phyloP scores from a whole-genome alignment of 2,797 vertebrate genomes.

The Anisognathus igniventris region DNA sequence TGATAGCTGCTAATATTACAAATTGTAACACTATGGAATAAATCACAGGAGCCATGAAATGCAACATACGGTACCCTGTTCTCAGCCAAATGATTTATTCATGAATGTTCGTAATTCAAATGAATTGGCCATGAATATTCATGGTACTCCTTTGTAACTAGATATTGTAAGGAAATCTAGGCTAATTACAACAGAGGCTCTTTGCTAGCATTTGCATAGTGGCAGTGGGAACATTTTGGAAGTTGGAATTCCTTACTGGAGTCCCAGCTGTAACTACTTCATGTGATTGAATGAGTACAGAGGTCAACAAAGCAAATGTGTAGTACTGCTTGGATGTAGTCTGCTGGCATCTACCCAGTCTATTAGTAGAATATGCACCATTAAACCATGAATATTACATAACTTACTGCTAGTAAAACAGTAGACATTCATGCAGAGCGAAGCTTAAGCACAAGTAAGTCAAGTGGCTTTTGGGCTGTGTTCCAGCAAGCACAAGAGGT shows the following conservation, averaged over 20 bases:
- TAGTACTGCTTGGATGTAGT: conserved; percentile 15
- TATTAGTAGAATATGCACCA: conserved; percentile 39
- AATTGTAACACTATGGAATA: conserved; percentile 57
- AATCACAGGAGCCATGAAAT: conserved; percentile 60
- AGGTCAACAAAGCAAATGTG: conserved; percentile 57
- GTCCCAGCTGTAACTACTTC: conserved; percentile 52
- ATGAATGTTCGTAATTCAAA: conserved; percentile 63
- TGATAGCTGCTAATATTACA: conserved; percentile 68
- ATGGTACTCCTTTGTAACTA: conserved; percentile 57
- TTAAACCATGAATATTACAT: conserved; percentile 54
- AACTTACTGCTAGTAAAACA: conserved; percentile 31
- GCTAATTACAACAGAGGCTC: conserved; percentile 63
- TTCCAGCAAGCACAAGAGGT: conserved; percentile 35
- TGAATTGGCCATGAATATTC: conserved; percentile 68
- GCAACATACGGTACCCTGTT: conserved; percentile 60
- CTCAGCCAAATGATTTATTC: conserved; percentile 70
- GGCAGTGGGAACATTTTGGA: conserved; percentile 53
- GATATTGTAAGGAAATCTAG: conserved; percentile 66
- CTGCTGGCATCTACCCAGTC: conserved; percentile 34
- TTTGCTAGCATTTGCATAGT: conserved; percentile 37
- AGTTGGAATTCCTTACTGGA: conserved; percentile 50
- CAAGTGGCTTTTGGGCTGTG: conserved; percentile 42
- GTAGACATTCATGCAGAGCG: conserved; percentile 22
- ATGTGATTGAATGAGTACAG: background rate
- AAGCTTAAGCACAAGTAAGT: conserved; percentile 22